Evolutionary conservation across 1,140 invertebrate genomes (phyloP).

Genomic region (Hirudo medicinalis): DNA sequence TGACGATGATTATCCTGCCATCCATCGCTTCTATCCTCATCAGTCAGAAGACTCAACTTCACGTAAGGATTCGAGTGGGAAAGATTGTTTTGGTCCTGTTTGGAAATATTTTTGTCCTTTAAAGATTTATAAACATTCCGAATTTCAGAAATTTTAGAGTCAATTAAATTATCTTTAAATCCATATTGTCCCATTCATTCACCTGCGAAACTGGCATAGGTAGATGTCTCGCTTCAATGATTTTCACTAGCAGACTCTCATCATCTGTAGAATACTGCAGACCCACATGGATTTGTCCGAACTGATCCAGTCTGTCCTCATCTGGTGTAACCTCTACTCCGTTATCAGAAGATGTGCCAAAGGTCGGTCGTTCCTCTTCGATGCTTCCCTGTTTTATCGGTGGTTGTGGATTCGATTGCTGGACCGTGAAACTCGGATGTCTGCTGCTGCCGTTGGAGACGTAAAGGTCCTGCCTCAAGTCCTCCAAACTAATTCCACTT

Average conservation of each 20-base stretch:
- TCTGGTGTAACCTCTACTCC: conserved; percentile 19
- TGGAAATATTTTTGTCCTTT: too few species aligned
- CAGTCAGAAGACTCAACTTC: conserved; percentile 33
- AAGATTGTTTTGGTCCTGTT: conserved; percentile 36
- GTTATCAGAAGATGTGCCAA: too few species aligned
- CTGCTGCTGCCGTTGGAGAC: conserved; percentile 23
- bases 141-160: too few species aligned
- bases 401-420: too few species aligned
- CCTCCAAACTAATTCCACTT: conserved; percentile 36
- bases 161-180: too few species aligned
- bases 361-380: conserved; percentile 31
- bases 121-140: too few species aligned
- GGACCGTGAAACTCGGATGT: too few species aligned
- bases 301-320: conserved; percentile 35
- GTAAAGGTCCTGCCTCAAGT: conserved; percentile 38
- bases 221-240: conserved; percentile 41
- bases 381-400: conserved; percentile 22
- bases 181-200: too few species aligned
- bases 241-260: conserved; percentile 37
- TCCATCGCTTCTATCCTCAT: conserved; percentile 24
- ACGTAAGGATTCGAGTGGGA: conserved; percentile 43
- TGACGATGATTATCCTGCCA: too few species aligned
- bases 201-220: conserved; percentile 34
- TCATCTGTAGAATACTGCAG: conserved; percentile 39
- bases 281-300: conserved; percentile 40